These are phyloP conservation scores for Cinclus mexicanus DNA, from an alignment of 2,113 vertebrate genomes.

Conservation along the genomic window DNA sequence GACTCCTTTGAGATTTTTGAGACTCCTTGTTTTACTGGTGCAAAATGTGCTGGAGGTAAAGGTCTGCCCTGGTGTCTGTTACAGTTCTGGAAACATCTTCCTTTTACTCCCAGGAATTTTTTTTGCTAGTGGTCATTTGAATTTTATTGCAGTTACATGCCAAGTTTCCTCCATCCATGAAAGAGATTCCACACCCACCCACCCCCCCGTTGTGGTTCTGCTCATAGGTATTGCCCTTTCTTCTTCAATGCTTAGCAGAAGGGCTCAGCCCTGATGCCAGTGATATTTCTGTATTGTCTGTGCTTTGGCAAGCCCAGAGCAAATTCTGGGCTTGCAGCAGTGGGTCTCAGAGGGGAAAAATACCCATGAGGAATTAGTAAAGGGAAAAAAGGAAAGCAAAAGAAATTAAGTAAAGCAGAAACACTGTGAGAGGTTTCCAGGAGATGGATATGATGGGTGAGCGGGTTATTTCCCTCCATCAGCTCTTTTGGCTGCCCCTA, in stretches of 20 bases:
- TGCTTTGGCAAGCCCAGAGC: neutral
- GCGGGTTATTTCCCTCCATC: neutral
- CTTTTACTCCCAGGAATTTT: neutral
- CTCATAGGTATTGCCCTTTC: neutral
- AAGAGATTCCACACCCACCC: rapidly evolving
- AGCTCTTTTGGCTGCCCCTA: constrained; percentile 16
- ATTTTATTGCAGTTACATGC: neutral
- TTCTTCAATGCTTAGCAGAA: neutral
- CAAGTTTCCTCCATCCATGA: neutral
- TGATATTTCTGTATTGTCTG: neutral
- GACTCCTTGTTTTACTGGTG: neutral
- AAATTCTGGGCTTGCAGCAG: neutral
- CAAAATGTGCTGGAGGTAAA: neutral
- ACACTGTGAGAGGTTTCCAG: neutral
- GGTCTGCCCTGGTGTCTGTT: neutral
- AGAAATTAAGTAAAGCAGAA: neutral
- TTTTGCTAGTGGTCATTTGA: neutral
- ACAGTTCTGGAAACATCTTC: neutral
- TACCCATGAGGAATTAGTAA: neutral
- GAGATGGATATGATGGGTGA: neutral
- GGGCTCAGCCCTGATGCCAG: neutral
- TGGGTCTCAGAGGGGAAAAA: neutral
- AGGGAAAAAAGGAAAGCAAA: neutral
- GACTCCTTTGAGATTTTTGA: neutral
- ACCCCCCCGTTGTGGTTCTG: neutral